A percentile compares a stretch with the other conserved stretches of the same genome.
phyloP scores from a whole-genome alignment of 2,888 invertebrate genomes.

The Abscondita cerata region DNA sequence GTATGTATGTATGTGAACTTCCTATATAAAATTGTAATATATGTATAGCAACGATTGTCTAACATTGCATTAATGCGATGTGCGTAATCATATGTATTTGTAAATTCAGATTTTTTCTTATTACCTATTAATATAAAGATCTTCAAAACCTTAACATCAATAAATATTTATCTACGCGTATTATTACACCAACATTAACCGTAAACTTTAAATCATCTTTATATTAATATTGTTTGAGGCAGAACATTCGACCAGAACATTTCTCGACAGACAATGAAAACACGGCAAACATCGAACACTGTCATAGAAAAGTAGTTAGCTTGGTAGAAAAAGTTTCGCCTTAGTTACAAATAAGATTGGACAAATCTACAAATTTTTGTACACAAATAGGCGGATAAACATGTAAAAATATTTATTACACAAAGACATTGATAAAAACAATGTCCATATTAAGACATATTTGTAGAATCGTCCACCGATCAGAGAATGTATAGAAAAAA shows the following conservation, averaged over 20 bases:
- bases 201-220: background rate
- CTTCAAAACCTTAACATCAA: too few relatives aligned
- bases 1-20: too few relatives aligned
- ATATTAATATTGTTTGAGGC: background rate
- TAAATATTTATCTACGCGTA: background rate
- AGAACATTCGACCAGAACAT: slow-evolving; percentile 26
- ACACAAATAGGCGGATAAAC: slow-evolving; percentile 22
- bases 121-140: too few relatives aligned
- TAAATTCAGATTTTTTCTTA: background rate
- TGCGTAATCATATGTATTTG: background rate
- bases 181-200: background rate
- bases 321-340: slow-evolving; percentile 39
- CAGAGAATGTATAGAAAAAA: slow-evolving; percentile 50
- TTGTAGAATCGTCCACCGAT: slow-evolving; percentile 28
- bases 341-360: slow-evolving; percentile 24
- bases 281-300: slow-evolving; percentile 28
- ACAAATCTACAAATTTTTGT: slow-evolving; percentile 26
- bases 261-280: slow-evolving; percentile 14
- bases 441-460: slow-evolving; percentile 20
- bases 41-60: slow-evolving; percentile 5
- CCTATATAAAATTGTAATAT: too few relatives aligned
- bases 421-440: slow-evolving; percentile 31
- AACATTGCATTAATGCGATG: background rate
- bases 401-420: slow-evolving; percentile 42
- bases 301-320: slow-evolving; percentile 45